These are phyloP conservation scores for Momotus momota DNA, from an alignment of 2,797 vertebrate genomes.

Conservation along the genomic window DNA sequence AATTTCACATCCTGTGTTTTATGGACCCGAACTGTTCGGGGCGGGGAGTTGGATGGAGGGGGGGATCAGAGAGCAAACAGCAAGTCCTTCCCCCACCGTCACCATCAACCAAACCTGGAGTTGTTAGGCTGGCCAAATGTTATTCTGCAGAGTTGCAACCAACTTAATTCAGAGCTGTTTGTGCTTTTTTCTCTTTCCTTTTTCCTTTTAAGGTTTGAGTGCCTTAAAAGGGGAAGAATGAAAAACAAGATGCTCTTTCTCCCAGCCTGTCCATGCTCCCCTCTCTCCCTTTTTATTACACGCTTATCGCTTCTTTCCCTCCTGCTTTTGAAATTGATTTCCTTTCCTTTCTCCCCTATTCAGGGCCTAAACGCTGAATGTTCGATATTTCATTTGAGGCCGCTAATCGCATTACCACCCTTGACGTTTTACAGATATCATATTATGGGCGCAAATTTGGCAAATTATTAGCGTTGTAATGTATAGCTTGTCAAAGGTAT, in stretches of 20 bases:
- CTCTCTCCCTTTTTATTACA: conserved; percentile 84
- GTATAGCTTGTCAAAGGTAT: conserved; percentile 89
- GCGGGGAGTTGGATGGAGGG: conserved; percentile 48
- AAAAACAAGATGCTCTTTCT: conserved; percentile 71
- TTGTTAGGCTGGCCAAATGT: conserved; percentile 85
- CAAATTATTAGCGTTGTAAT: conserved; percentile 90
- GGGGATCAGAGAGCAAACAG: conserved; percentile 72
- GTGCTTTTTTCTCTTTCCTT: neutral
- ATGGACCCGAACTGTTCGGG: conserved; percentile 82
- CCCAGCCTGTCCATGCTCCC: conserved; percentile 69
- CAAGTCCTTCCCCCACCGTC: conserved; percentile 71
- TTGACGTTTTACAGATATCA: conserved; percentile 92
- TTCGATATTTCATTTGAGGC: conserved; percentile 98
- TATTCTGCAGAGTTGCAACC: conserved; percentile 81
- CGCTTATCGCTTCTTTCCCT: conserved; percentile 86
- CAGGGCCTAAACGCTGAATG: conserved; percentile 88
- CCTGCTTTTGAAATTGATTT: conserved; percentile 88
- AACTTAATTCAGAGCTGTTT: conserved; percentile 74
- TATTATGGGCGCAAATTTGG: conserved; percentile 92
- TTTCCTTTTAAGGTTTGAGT: neutral
- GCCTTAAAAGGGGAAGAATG: conserved; percentile 52
- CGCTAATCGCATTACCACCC: conserved; percentile 94
- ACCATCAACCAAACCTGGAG: conserved; percentile 69
- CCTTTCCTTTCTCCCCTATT: conserved; percentile 86
- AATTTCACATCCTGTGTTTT: conserved; percentile 89